These are phyloP conservation scores for Chaetura pelagica DNA, from an alignment of 2,113 vertebrate genomes.

Conservation along the genomic window DNA sequence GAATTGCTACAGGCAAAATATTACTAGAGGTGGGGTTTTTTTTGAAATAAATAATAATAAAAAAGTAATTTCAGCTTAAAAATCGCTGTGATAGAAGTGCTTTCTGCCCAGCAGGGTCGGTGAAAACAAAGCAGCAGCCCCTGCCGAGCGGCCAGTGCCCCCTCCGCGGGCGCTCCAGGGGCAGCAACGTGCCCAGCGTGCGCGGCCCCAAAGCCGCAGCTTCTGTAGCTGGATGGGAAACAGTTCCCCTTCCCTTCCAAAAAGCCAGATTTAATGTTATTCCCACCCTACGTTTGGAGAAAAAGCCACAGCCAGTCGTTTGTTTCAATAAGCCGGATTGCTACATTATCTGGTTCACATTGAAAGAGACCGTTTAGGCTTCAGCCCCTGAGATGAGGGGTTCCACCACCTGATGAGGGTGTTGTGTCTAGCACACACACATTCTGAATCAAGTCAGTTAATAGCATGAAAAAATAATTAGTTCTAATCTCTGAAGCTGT, in stretches of 20 bases:
- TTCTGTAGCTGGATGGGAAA: neutral
- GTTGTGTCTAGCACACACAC: accelerated
- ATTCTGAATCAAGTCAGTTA: neutral
- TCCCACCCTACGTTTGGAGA: neutral
- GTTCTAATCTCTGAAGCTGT: neutral
- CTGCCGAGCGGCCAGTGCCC: accelerated
- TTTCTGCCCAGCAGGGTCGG: neutral
- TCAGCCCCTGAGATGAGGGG: neutral
- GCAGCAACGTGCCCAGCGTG: neutral
- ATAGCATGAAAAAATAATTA: neutral
- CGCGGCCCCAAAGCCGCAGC: neutral
- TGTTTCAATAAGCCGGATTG: neutral
- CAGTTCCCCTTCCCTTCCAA: neutral
- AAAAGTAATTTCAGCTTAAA: neutral
- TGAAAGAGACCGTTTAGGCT: neutral
- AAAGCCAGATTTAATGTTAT: neutral
- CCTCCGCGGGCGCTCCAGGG: neutral
- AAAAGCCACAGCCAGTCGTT: neutral
- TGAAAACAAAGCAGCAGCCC: neutral
- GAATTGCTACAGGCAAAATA: neutral
- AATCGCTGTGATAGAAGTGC: neutral
- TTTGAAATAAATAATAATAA: no score
- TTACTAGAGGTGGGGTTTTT: neutral
- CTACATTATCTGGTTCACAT: neutral
- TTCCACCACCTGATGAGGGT: no score